phyloP scores from a whole-genome alignment of 2,113 vertebrate species.

The Nanorana parkeri region DNA sequence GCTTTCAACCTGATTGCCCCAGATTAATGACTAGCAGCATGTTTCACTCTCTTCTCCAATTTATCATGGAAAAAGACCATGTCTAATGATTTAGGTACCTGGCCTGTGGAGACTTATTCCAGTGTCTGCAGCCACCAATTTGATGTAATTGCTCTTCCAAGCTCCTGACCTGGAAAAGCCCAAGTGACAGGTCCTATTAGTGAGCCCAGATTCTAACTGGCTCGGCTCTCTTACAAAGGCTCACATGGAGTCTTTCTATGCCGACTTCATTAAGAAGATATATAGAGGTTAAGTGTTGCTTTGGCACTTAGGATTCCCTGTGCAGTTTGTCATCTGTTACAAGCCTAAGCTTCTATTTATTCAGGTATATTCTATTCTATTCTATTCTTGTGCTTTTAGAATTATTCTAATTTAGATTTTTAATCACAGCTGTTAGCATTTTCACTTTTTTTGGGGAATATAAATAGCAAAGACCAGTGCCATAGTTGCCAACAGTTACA shows the following conservation, averaged over 20 bases:
- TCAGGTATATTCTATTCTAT: slow-evolving; percentile 24
- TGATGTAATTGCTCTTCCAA: slow-evolving; percentile 89
- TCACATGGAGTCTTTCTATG: slow-evolving; percentile 71
- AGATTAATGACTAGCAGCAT: slow-evolving; percentile 92
- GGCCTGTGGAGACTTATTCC: slow-evolving; percentile 74
- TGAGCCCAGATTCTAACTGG: slow-evolving; percentile 73
- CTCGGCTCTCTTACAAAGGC: slow-evolving; percentile 74
- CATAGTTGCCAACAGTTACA: too few species aligned
- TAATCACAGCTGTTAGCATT: background rate
- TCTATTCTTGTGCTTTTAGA: background rate
- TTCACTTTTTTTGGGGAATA: background rate
- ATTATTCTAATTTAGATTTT: slow-evolving; percentile 1
- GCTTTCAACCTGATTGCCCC: slow-evolving; percentile 87
- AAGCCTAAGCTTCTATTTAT: slow-evolving; percentile 62
- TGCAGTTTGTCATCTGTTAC: slow-evolving; percentile 63
- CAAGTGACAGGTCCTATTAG: slow-evolving; percentile 88
- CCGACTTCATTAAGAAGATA: slow-evolving; percentile 79
- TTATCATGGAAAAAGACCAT: slow-evolving; percentile 90
- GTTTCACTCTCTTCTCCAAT: slow-evolving; percentile 86
- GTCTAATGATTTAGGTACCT: slow-evolving; percentile 90
- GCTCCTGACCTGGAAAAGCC: slow-evolving; percentile 84
- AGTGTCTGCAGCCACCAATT: slow-evolving; percentile 74
- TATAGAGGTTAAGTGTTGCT: slow-evolving; percentile 76
- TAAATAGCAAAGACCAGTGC: background rate
- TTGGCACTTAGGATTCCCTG: slow-evolving; percentile 63